phyloP scores from a whole-genome alignment of 1,140 invertebrate genomes.

The Eufriesea mexicana region DNA sequence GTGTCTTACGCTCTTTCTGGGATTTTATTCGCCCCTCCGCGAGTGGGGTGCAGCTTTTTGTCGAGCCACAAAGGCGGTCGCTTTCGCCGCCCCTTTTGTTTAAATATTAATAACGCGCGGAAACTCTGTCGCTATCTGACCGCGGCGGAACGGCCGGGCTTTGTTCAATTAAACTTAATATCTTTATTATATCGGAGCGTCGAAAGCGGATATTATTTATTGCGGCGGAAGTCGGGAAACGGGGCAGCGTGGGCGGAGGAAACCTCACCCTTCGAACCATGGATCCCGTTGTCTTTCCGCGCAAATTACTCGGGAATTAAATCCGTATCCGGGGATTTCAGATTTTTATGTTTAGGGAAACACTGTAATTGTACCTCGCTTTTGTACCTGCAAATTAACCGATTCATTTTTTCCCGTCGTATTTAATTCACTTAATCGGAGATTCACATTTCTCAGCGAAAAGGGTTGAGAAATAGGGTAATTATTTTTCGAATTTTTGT shows the following conservation, averaged over 20 bases:
- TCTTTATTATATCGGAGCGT: slow-evolving; percentile 62
- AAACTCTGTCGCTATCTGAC: slow-evolving; percentile 54
- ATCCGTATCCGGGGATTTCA: background rate
- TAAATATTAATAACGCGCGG: slow-evolving; percentile 71
- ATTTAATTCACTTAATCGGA: too few relatives aligned
- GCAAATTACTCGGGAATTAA: background rate
- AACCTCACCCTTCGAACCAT: background rate
- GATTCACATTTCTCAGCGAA: too few relatives aligned
- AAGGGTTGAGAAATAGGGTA: too few relatives aligned
- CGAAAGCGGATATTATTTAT: slow-evolving; percentile 60
- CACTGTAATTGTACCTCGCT: background rate
- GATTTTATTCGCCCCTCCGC: slow-evolving; percentile 27
- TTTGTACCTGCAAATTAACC: background rate
- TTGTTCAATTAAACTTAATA: slow-evolving; percentile 74
- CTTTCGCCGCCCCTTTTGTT: slow-evolving; percentile 60
- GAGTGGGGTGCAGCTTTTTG: slow-evolving; percentile 45
- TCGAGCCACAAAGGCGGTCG: slow-evolving; percentile 55
- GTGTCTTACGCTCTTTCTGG: slow-evolving; percentile 25
- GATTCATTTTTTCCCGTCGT: too few relatives aligned
- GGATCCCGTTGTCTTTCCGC: background rate
- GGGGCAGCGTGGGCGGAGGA: background rate
- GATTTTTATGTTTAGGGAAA: background rate
- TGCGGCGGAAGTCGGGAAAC: slow-evolving; percentile 22
- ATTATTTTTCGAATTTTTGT: too few relatives aligned
- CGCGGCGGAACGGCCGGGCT: slow-evolving; percentile 36